These are phyloP conservation scores for Parochlus steinenii DNA, from an alignment of 2,888 invertebrate genomes.

Conservation along the genomic window DNA sequence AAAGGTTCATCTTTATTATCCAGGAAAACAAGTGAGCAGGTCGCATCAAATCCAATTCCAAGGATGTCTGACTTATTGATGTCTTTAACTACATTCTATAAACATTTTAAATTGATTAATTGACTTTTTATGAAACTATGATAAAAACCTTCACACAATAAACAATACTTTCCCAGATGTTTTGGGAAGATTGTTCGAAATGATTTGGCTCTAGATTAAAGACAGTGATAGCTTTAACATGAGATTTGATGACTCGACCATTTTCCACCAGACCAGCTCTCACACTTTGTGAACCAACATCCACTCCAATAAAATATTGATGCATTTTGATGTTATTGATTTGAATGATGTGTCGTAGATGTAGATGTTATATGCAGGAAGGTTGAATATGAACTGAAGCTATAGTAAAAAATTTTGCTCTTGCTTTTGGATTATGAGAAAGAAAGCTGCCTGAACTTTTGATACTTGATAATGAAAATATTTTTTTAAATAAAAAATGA, in stretches of 20 bases:
- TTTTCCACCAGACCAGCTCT: constrained; percentile 64
- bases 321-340: constrained; percentile 19
- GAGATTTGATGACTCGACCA: constrained; percentile 45
- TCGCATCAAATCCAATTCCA: constrained; percentile 91
- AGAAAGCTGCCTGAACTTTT: neutral
- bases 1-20: constrained; percentile 51
- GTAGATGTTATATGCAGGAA: neutral
- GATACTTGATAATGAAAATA: neutral
- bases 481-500: too few relatives aligned
- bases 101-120: constrained; percentile 14
- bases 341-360: neutral
- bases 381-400: neutral
- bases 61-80: constrained; percentile 41
- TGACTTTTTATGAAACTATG: neutral
- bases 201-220: constrained; percentile 61
- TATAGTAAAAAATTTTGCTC: neutral
- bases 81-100: constrained; percentile 41
- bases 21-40: constrained; percentile 77
- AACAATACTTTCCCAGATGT: constrained; percentile 62
- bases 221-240: constrained; percentile 49
- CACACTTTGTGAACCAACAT: constrained; percentile 85
- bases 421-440: constrained; percentile 1
- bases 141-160: constrained; percentile 53
- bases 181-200: constrained; percentile 80
- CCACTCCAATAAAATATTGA: constrained; percentile 64